Conservation (phyloP, 1,140 invertebrate genomes). For the Drosophila dunni region DNA sequence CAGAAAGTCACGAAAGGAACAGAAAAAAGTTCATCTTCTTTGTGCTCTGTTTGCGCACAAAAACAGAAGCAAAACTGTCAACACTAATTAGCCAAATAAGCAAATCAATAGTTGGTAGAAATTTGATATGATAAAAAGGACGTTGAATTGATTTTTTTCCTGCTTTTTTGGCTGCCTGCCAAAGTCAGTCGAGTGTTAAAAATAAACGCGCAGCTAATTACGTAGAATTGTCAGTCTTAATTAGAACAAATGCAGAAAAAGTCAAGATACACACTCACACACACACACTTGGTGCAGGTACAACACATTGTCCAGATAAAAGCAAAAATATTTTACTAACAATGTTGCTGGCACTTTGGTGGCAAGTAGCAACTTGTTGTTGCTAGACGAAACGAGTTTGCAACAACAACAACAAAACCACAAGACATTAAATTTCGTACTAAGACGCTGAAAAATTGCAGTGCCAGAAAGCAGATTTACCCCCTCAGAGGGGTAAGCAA, state of each 20-base stretch:
- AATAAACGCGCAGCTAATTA: slow-evolving; percentile 70
- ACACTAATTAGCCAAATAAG: slow-evolving; percentile 44
- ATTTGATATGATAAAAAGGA: slow-evolving; percentile 57
- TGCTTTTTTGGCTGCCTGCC: slow-evolving; percentile 11
- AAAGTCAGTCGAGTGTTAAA: slow-evolving; percentile 66
- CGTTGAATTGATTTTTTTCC: slow-evolving; percentile 3
- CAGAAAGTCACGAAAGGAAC: neutral
- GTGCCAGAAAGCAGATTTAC: slow-evolving; percentile 4
- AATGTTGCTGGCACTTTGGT: slow-evolving; percentile 54
- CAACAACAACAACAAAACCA: neutral
- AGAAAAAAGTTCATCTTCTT: slow-evolving; percentile 1
- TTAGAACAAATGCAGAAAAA: slow-evolving; percentile 73
- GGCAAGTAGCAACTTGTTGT: slow-evolving; percentile 35
- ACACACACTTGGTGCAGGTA: slow-evolving; percentile 11
- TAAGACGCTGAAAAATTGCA: slow-evolving; percentile 66
- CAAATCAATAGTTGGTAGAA: slow-evolving; percentile 63
- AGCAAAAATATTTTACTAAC: slow-evolving; percentile 60
- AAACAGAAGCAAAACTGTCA: slow-evolving; percentile 70
- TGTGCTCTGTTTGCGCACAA: neutral
- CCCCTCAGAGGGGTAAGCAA: slow-evolving; percentile 1
- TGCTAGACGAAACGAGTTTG: slow-evolving; percentile 55
- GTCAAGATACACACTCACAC: slow-evolving; percentile 14
- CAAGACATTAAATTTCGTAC: slow-evolving; percentile 69
- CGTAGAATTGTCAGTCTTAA: slow-evolving; percentile 80
- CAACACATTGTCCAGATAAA: slow-evolving; percentile 72